These are phyloP conservation scores for Beaufortia kweichowensis DNA, from an alignment of 2,113 vertebrate species.

Conservation along the genomic window DNA sequence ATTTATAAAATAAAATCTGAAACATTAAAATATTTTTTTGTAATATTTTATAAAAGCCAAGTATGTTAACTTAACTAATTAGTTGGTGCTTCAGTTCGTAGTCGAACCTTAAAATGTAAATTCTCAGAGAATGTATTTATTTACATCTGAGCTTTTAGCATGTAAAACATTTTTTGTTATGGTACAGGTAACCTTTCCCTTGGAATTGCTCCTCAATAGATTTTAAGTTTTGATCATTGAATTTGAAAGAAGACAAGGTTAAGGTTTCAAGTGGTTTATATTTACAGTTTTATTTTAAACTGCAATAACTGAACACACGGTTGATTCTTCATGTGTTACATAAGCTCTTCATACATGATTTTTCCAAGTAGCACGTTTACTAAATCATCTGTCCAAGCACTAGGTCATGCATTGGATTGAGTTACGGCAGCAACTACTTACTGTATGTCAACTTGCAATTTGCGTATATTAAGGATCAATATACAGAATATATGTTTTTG, in stretches of 20 bases:
- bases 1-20: conserved; percentile 29
- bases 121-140: too few species aligned
- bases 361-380: neutral
- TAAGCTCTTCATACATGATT: neutral
- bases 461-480: neutral
- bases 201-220: too few species aligned
- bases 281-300: conserved; percentile 33
- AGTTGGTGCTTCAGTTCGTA: too few species aligned
- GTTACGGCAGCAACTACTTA: conserved; percentile 2
- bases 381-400: conserved; percentile 18
- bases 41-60: neutral
- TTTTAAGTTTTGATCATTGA: too few species aligned
- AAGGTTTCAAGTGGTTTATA: conserved; percentile 7
- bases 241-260: neutral
- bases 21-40: neutral
- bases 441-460: neutral
- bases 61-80: too few species aligned
- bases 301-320: neutral
- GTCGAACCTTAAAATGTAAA: too few species aligned
- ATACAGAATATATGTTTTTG: conserved; percentile 11
- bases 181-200: too few species aligned
- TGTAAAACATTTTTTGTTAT: too few species aligned
- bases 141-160: too few species aligned
- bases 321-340: conserved; percentile 15
- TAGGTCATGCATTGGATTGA: conserved; percentile 19